Percentiles rank a stretch among this genome's conserved stretches.
phyloP scores from a whole-genome alignment of 1,140 invertebrate species.

The Planococcus citri region DNA sequence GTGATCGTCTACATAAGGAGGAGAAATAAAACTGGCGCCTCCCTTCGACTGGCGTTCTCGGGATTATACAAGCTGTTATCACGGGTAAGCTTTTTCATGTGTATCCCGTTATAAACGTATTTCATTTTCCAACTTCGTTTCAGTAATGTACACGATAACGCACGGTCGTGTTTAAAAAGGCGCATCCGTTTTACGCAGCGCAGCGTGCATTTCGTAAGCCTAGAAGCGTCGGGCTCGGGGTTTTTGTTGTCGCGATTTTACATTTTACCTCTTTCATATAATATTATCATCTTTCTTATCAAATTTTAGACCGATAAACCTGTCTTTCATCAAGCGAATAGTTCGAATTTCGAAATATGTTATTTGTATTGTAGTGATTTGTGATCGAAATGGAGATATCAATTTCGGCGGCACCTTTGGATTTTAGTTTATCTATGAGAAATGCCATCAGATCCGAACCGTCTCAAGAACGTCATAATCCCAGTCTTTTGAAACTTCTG shows the following conservation, averaged over 20 bases:
- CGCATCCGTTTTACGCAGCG: neutral
- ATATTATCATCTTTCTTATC: too few relatives aligned
- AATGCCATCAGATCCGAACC: neutral
- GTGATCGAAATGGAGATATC: slow-evolving; percentile 22
- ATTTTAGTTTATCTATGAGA: slow-evolving; percentile 23
- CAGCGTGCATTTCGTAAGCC: neutral
- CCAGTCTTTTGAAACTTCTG: neutral
- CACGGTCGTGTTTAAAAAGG: neutral
- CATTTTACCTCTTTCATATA: neutral
- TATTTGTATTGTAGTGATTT: neutral
- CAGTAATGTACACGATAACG: slow-evolving; percentile 2
- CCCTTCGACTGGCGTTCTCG: neutral
- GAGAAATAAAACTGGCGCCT: slow-evolving; percentile 6
- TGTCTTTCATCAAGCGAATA: too few relatives aligned
- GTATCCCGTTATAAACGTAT: neutral
- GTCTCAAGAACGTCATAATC: neutral
- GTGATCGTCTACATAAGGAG: neutral
- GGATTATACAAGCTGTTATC: slow-evolving; percentile 6
- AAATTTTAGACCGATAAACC: too few relatives aligned
- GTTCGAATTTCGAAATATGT: too few relatives aligned
- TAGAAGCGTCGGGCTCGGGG: neutral
- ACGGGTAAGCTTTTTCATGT: neutral
- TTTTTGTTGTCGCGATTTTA: neutral
- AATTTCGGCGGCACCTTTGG: slow-evolving; percentile 22
- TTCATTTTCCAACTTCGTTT: slow-evolving; percentile 2